phyloP scores from a whole-genome alignment of 2,113 vertebrate species.

The Brachyhypopomus occidentalis region DNA sequence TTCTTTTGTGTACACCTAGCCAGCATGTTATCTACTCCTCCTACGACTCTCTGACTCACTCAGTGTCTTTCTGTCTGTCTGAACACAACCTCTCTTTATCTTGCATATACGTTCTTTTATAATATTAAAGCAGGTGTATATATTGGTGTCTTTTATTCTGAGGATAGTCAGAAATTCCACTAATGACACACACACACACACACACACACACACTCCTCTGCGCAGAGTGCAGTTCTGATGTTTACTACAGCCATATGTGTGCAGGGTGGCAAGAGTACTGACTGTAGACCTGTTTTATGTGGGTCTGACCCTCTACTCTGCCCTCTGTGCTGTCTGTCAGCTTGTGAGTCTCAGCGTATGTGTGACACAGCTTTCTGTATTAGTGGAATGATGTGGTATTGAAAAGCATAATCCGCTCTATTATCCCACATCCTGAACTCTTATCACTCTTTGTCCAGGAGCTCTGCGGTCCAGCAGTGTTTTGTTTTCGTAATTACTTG shows the following conservation, averaged over 20 bases:
- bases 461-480: not conserved
- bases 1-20: not conserved
- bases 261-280: too few species aligned
- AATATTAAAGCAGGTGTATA: too few species aligned
- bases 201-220: not conserved
- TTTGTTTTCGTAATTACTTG: slow-evolving; percentile 33
- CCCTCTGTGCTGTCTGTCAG: not conserved
- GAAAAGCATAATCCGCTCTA: slow-evolving; percentile 39
- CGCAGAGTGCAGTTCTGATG: not conserved
- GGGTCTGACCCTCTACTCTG: not conserved
- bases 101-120: too few species aligned
- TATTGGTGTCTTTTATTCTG: too few species aligned
- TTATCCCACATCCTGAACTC: slow-evolving; percentile 25
- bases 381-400: slow-evolving; percentile 14
- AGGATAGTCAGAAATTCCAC: too few species aligned
- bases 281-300: not conserved
- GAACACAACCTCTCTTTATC: too few species aligned
- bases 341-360: not conserved
- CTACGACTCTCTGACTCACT: too few species aligned
- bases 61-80: too few species aligned
- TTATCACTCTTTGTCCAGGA: slow-evolving; percentile 35
- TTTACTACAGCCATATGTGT: not conserved
- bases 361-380: slow-evolving; percentile 10
- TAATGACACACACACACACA: not conserved
- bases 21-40: not conserved